phyloP scores from a whole-genome alignment of 2,888 invertebrate genomes.

The Thymelicus acteon region DNA sequence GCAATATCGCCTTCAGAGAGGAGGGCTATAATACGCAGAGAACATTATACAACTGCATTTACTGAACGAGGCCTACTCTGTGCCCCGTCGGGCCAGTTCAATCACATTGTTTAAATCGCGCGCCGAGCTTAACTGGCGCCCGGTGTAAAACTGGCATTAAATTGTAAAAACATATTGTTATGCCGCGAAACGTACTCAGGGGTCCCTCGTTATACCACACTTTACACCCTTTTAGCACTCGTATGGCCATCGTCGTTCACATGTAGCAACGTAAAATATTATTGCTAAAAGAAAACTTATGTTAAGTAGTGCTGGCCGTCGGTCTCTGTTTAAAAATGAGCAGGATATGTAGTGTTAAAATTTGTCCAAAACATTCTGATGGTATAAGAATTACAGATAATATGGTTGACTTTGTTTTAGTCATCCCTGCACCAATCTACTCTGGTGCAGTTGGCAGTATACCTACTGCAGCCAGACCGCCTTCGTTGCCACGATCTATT shows the following conservation, averaged over 20 bases:
- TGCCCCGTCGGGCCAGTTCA: conserved; percentile 33
- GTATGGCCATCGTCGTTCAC: background rate
- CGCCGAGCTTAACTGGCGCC: conserved; percentile 21
- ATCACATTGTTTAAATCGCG: conserved; percentile 36
- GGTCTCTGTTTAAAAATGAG: too few species aligned
- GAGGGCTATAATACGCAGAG: too few species aligned
- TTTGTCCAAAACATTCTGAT: too few species aligned
- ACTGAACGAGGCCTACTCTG: conserved; percentile 15
- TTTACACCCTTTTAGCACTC: conserved; percentile 18
- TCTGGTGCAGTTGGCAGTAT: too few species aligned
- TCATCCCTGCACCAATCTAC: background rate
- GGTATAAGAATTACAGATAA: background rate
- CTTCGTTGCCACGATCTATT: background rate
- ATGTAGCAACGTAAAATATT: conserved; percentile 9
- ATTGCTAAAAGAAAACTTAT: background rate
- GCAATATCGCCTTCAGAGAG: too few species aligned
- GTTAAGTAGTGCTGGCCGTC: too few species aligned
- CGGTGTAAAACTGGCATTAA: conserved; percentile 37
- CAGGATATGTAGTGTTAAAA: too few species aligned
- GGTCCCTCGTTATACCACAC: background rate
- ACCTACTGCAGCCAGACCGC: too few species aligned
- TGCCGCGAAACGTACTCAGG: conserved; percentile 22
- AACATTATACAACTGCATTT: too few species aligned
- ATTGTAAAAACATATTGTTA: conserved; percentile 39
- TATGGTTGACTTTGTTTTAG: too few species aligned